Conservation (phyloP, 2,888 invertebrate species). For the Clepsis dumicolana region DNA sequence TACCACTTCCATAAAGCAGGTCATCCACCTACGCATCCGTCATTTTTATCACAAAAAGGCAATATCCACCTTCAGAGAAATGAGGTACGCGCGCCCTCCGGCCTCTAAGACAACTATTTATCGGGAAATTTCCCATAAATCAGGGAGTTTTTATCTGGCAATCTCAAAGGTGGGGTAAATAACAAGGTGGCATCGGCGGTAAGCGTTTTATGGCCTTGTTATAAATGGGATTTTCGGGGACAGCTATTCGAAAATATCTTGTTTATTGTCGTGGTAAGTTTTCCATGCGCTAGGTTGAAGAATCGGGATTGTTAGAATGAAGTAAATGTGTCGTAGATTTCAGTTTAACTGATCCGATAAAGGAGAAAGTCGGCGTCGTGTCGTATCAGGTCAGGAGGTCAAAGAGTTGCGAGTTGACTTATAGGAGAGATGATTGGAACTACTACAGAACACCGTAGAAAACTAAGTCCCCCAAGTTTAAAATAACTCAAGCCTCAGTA, state of each 20-base stretch:
- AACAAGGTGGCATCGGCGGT: slow-evolving; percentile 41
- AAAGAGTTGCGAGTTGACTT: no score
- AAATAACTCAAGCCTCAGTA: no score
- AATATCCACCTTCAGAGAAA: slow-evolving; percentile 45
- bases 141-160: slow-evolving; percentile 44
- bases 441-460: no score
- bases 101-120: slow-evolving; percentile 49
- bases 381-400: no score
- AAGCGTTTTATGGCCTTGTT: slow-evolving; percentile 40
- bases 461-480: no score
- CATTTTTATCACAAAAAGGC: slow-evolving; percentile 50
- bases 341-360: no score
- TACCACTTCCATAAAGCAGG: slow-evolving; percentile 38
- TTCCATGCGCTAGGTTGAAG: background rate
- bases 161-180: slow-evolving; percentile 44
- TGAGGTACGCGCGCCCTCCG: slow-evolving; percentile 48
- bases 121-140: slow-evolving; percentile 45
- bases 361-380: no score
- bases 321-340: no score
- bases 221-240: slow-evolving; percentile 30
- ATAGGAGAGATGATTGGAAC: no score
- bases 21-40: slow-evolving; percentile 47
- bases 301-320: background rate
- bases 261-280: background rate
- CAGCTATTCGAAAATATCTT: background rate